phyloP scores from a whole-genome alignment of 2,888 invertebrate species.

The Dinocampus coccinellae region DNA sequence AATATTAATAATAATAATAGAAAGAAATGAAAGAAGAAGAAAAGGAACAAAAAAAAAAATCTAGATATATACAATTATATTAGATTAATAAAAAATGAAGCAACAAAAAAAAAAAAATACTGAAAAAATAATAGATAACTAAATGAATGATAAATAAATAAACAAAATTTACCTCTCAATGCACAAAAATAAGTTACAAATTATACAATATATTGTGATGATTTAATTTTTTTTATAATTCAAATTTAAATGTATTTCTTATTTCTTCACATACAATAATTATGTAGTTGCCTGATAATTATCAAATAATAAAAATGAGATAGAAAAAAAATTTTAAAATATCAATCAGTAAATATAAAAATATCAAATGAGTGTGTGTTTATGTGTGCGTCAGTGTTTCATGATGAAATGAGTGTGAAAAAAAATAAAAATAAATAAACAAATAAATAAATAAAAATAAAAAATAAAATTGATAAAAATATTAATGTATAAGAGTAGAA shows the following conservation, averaged over 20 bases:
- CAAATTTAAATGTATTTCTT: slow-evolving; percentile 40
- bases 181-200: background rate
- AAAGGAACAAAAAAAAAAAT: slow-evolving; percentile 39
- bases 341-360: too few relatives aligned
- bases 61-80: slow-evolving; percentile 60
- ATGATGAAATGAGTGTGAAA: slow-evolving; percentile 50
- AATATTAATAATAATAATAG: too few relatives aligned
- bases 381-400: background rate
- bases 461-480: background rate
- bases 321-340: too few relatives aligned
- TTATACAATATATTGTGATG: background rate
- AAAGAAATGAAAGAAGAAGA: slow-evolving; percentile 2
- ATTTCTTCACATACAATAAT: slow-evolving; percentile 53
- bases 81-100: slow-evolving; percentile 24
- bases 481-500: background rate
- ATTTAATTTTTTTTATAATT: background rate
- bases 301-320: too few relatives aligned
- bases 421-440: slow-evolving; percentile 34
- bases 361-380: background rate
- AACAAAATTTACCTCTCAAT: background rate
- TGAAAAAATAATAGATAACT: too few relatives aligned
- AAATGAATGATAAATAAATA: background rate
- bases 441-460: background rate
- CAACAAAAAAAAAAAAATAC: background rate
- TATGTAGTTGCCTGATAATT: slow-evolving; percentile 48